Conservation (phyloP, 1,140 invertebrate species). For the Helicoverpa armigera region DNA sequence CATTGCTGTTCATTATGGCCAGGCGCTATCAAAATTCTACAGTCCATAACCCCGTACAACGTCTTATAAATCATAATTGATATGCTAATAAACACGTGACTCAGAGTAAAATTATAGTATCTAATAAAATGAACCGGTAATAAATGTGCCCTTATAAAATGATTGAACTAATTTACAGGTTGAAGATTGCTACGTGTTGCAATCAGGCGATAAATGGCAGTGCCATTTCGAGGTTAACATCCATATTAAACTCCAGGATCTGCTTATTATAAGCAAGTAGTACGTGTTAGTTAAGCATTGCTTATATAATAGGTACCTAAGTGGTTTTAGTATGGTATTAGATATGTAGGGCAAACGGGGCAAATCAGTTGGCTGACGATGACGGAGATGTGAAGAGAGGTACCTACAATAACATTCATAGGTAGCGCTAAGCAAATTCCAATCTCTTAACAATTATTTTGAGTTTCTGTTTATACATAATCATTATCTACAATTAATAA, state of each 20-base stretch:
- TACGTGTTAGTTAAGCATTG: slow-evolving; percentile 1
- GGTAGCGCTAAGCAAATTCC: too few species aligned
- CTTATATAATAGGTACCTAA: background rate
- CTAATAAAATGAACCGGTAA: background rate
- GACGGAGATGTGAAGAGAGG: background rate
- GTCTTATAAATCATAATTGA: too few species aligned
- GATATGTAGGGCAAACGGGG: slow-evolving; percentile 10
- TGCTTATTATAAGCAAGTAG: slow-evolving; percentile 26
- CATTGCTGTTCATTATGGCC: too few species aligned
- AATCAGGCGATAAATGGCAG: slow-evolving; percentile 26
- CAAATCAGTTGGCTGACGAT: background rate
- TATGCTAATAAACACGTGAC: too few species aligned
- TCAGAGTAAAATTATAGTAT: background rate
- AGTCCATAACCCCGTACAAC: too few species aligned
- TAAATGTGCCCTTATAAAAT: background rate
- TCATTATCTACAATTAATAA: too few species aligned
- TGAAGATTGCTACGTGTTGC: slow-evolving; percentile 3
- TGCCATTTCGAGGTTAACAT: slow-evolving; percentile 32
- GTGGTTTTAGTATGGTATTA: background rate
- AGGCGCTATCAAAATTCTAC: too few species aligned
- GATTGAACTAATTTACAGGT: slow-evolving; percentile 9
- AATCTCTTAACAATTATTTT: too few species aligned
- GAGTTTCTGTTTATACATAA: too few species aligned
- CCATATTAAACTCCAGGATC: slow-evolving; percentile 16
- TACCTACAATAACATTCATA: too few species aligned